Conservation (phyloP, 2,888 invertebrate species). For the Sepioteuthis lessoniana region DNA sequence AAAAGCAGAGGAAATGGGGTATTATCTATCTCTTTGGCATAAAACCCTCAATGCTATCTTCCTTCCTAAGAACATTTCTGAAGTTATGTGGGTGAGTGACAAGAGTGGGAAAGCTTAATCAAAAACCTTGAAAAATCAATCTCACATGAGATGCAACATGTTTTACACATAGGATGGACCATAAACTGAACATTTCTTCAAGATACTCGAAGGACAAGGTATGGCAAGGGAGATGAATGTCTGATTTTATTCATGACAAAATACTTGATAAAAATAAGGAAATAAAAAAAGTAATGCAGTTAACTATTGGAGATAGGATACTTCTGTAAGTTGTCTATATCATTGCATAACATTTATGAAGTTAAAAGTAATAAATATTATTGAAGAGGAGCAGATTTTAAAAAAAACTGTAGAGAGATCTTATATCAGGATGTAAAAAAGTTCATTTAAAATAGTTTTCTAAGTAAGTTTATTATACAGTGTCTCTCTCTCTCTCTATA, state of each 20-base stretch:
- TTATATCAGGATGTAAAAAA: too few species aligned
- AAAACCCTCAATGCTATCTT: slow-evolving; percentile 33
- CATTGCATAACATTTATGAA: too few species aligned
- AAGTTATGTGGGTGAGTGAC: not conserved
- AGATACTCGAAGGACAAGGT: not conserved
- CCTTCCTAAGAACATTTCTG: not conserved
- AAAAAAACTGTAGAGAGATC: too few species aligned
- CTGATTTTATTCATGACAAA: not conserved
- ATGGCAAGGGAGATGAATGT: not conserved
- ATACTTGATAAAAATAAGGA: too few species aligned
- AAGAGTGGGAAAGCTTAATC: not conserved
- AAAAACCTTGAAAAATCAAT: not conserved
- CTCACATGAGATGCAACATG: not conserved
- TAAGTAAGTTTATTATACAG: too few species aligned
- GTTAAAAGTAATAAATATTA: too few species aligned
- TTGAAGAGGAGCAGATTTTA: too few species aligned
- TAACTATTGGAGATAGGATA: too few species aligned
- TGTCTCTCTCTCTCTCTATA: too few species aligned
- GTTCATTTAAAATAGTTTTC: too few species aligned
- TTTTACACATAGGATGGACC: not conserved
- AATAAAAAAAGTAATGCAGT: too few species aligned
- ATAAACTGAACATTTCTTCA: not conserved
- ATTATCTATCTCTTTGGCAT: slow-evolving; percentile 13
- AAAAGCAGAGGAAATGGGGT: not conserved
- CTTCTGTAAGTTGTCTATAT: too few species aligned